A percentile compares a stretch with the other conserved stretches of the same genome.
Evolutionary conservation across 1,140 invertebrate genomes (phyloP).

Genomic region (Ceratina calcarata): DNA sequence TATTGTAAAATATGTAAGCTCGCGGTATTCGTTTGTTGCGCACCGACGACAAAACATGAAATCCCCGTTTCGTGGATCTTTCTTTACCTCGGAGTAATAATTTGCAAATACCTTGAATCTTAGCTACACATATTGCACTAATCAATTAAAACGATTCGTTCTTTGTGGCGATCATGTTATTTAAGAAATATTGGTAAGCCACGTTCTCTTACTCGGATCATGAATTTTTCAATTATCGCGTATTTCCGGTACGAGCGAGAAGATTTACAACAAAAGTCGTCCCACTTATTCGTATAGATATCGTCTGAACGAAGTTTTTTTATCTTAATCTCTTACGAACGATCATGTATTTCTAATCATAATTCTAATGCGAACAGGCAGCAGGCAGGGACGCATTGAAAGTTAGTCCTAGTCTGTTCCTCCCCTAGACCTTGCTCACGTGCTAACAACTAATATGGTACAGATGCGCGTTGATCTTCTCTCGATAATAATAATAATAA

Average conservation of each 20-base stretch:
- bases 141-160: conserved; percentile 24
- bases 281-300: conserved; percentile 17
- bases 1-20: too few species aligned
- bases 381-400: conserved; percentile 22
- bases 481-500: conserved; percentile 57
- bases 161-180: conserved; percentile 7
- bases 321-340: conserved; percentile 17
- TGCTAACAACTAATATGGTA: conserved; percentile 37
- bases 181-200: conserved; percentile 29
- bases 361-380: conserved; percentile 18
- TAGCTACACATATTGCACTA: conserved; percentile 19
- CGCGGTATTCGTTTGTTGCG: too few species aligned
- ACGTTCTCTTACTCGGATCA: conserved; percentile 12
- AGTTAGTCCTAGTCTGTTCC: conserved; percentile 12
- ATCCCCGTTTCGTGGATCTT: too few species aligned
- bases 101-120: too few species aligned
- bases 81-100: too few species aligned
- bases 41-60: too few species aligned
- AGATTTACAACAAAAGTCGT: background rate
- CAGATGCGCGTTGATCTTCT: conserved; percentile 34
- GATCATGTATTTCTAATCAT: conserved; percentile 1
- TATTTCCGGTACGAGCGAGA: background rate
- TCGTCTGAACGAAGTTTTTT: conserved; percentile 21
- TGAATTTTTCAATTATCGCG: conserved; percentile 1
- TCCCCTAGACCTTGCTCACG: conserved; percentile 11